phyloP scores from a whole-genome alignment of 1,140 invertebrate genomes.

The Drosophila lowei region DNA sequence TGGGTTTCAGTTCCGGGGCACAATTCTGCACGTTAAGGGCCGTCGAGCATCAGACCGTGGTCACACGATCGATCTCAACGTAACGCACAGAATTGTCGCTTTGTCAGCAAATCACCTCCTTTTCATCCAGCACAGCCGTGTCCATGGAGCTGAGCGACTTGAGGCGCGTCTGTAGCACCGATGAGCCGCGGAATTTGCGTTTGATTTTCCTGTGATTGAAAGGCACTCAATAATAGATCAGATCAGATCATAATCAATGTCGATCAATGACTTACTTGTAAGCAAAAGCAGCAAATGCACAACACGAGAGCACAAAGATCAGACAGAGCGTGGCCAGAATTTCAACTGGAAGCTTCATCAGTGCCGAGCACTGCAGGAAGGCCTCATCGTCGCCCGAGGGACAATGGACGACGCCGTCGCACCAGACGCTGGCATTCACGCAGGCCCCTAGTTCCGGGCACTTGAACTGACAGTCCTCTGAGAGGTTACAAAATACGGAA shows the following conservation, averaged over 20 bases:
- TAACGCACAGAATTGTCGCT: slow-evolving; percentile 95
- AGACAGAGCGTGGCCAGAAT: slow-evolving; percentile 86
- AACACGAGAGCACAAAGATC: slow-evolving; percentile 80
- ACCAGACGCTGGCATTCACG: slow-evolving; percentile 94
- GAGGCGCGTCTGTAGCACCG: slow-evolving; percentile 89
- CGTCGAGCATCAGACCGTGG: slow-evolving; percentile 89
- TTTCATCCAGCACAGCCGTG: slow-evolving; percentile 91
- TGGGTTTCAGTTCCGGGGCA: slow-evolving; percentile 74
- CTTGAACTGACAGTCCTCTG: slow-evolving; percentile 89
- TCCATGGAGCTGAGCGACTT: slow-evolving; percentile 90
- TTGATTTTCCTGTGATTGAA: slow-evolving; percentile 69
- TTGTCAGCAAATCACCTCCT: slow-evolving; percentile 96
- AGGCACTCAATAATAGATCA: not conserved
- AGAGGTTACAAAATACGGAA: not conserved
- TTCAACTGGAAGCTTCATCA: slow-evolving; percentile 89
- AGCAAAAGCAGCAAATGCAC: slow-evolving; percentile 78
- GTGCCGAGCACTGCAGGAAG: slow-evolving; percentile 89
- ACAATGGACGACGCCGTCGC: slow-evolving; percentile 92
- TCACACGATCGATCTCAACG: slow-evolving; percentile 94
- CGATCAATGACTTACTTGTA: slow-evolving; percentile 66
- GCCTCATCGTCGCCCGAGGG: slow-evolving; percentile 95
- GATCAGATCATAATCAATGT: no score
- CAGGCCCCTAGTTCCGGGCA: slow-evolving; percentile 94
- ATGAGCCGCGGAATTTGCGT: slow-evolving; percentile 87
- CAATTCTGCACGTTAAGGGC: slow-evolving; percentile 80